Evolutionary conservation across 1,140 invertebrate species (phyloP).

Genomic region (Macrobrachium rosenbergii): DNA sequence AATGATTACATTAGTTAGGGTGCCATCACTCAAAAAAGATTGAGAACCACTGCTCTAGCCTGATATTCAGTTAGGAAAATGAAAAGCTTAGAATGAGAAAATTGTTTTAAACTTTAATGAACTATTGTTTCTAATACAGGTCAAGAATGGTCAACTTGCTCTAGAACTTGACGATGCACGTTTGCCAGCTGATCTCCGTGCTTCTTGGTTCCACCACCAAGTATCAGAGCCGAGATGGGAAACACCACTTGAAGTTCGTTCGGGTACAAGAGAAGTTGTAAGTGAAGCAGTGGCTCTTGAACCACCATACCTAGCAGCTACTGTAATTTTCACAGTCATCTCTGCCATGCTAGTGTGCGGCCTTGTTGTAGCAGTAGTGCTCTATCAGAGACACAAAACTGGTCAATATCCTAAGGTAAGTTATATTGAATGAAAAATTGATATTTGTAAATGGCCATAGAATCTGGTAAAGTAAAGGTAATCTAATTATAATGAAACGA

Average conservation of each 20-base stretch:
- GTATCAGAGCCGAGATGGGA: conserved; percentile 69
- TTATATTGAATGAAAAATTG: neutral
- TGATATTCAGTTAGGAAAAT: too few species aligned
- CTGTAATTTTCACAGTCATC: conserved; percentile 79
- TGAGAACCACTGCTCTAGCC: too few species aligned
- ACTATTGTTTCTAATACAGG: conserved; percentile 4
- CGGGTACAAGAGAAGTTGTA: conserved; percentile 76
- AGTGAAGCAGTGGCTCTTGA: conserved; percentile 76
- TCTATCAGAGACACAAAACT: conserved; percentile 73
- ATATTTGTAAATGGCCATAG: too few species aligned
- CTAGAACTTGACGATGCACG: conserved; percentile 66
- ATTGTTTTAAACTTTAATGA: too few species aligned
- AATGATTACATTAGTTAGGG: too few species aligned
- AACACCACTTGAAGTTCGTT: conserved; percentile 3
- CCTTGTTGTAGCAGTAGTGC: conserved; percentile 77
- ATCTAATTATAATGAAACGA: too few species aligned
- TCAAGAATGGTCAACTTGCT: conserved; percentile 62
- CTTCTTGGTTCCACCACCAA: conserved; percentile 76
- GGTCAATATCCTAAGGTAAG: conserved; percentile 65
- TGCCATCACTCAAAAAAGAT: too few species aligned
- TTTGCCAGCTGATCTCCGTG: conserved; percentile 76
- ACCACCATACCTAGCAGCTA: conserved; percentile 79
- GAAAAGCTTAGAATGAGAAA: too few species aligned
- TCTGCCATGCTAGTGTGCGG: conserved; percentile 82
- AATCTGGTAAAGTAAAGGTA: too few species aligned